Conservation (phyloP, 2,797 vertebrate genomes). For the Clamator glandarius region DNA sequence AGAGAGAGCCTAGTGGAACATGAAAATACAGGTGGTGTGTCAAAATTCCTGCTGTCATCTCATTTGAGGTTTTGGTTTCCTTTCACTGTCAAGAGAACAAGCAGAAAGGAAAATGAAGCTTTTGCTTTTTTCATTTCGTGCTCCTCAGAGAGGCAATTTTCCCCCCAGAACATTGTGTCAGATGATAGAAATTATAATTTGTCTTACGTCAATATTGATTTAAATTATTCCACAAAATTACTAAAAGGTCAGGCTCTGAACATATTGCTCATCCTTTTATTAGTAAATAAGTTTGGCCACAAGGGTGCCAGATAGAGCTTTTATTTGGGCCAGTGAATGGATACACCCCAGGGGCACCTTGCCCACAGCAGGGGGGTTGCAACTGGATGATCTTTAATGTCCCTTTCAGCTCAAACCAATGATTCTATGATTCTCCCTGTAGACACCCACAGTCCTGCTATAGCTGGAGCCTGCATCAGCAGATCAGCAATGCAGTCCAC, state of each 20-base stretch:
- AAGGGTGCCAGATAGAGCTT: background rate
- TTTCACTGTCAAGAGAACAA: background rate
- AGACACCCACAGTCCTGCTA: background rate
- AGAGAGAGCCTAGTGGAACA: background rate
- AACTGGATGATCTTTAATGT: too few relatives aligned
- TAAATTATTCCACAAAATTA: conserved; percentile 1
- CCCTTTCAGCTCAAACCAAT: too few relatives aligned
- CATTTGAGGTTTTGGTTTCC: background rate
- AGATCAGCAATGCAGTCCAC: background rate
- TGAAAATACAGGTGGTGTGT: background rate
- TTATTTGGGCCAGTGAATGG: background rate
- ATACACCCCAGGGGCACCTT: too few relatives aligned
- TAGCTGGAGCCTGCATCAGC: background rate
- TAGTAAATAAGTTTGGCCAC: background rate
- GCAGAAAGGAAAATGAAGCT: background rate
- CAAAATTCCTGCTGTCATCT: background rate
- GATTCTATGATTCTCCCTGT: background rate
- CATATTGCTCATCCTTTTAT: background rate
- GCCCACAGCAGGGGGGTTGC: too few relatives aligned
- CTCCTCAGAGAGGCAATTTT: background rate
- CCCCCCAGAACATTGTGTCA: background rate
- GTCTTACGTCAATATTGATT: background rate
- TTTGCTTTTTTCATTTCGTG: background rate
- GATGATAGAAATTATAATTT: conserved; percentile 28
- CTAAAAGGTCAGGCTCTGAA: conserved; percentile 24